Evolutionary conservation across 2,888 invertebrate genomes (phyloP), one percentile per base, ranked within the genome.

Genomic region (Eupithecia tripunctaria): DNA sequence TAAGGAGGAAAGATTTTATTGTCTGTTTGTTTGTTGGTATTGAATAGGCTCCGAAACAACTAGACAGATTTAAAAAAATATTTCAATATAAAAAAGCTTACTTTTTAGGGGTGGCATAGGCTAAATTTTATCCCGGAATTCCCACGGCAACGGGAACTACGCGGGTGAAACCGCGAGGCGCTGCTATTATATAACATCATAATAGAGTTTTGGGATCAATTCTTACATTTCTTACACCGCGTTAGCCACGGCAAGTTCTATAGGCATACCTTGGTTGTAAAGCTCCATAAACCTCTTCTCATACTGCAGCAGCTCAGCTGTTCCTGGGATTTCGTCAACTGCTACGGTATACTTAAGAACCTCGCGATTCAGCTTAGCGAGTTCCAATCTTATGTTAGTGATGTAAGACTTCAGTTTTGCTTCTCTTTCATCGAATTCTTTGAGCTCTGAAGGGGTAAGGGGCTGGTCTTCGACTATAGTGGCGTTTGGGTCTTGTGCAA

Each of bases 221-320:
- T 51, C 47, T 51, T 25, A 25, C 21, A 25, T 7, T 21, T 51
- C 47, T 51, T 25, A 25, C 21, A 25, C 18, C 7, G 7, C n/a
- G 7, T 7, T 0, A 0, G 43, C 43, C 18, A 43, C 18, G 7
- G 18, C 18, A n/a, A 43, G 7, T 43, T 43, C 18, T 41, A 18
- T 43, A 43, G 8, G 18, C n/a, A 18, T 81, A 97, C 97, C 97
- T 96, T 98, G 99, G 94, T 98, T 98, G 86, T 99, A 99, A 12
- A 99, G 95, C 92, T 99, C 99, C 83, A 99, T 95, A 89, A 99
- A 99, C 82, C 99, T 95, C 84, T 98, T 96, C 88, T 99, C 99
- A 89, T 99, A 99, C 87, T 99, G 99, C 69, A 98, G 96, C 70
- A 99, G 93, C 88, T 99, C 99, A 0, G 98, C 97, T 74, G 98